Conservation (phyloP, 2,797 vertebrate species). For the Anguilla marmorata region DNA sequence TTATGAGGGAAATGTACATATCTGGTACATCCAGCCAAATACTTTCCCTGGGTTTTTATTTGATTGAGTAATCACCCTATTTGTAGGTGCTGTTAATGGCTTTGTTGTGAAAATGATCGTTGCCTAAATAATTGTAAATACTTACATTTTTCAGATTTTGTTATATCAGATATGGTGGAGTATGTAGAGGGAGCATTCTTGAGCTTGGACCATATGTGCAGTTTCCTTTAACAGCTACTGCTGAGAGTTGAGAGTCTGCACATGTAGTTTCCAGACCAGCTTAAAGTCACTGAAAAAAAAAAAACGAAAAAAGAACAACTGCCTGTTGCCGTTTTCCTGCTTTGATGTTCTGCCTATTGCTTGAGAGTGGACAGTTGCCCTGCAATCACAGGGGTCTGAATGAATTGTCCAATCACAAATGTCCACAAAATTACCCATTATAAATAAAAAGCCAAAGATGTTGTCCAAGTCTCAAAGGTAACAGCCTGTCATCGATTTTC, state of each 20-base stretch:
- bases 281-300: conserved; percentile 35
- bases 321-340: conserved; percentile 29
- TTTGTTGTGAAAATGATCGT: neutral
- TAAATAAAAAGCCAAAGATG: conserved; percentile 41
- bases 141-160: neutral
- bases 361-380: conserved; percentile 29
- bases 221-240: conserved; percentile 26
- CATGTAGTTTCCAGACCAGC: neutral
- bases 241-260: conserved; percentile 4
- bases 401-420: neutral
- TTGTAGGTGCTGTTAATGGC: neutral
- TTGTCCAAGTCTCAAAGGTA: conserved; percentile 24
- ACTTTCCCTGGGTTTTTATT: neutral
- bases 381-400: conserved; percentile 27
- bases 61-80: neutral
- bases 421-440: conserved; percentile 24
- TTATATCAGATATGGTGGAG: neutral
- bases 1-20: neutral
- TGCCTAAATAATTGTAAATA: neutral
- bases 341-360: conserved; percentile 31
- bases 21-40: neutral
- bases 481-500: conserved; percentile 30
- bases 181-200: neutral
- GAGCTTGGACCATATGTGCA: conserved; percentile 4
- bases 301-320: conserved; percentile 19